These are phyloP conservation scores for Crambe crambe DNA, from an alignment of 37 sponge, comb jelly and placozoan species.

Conservation along the genomic window DNA sequence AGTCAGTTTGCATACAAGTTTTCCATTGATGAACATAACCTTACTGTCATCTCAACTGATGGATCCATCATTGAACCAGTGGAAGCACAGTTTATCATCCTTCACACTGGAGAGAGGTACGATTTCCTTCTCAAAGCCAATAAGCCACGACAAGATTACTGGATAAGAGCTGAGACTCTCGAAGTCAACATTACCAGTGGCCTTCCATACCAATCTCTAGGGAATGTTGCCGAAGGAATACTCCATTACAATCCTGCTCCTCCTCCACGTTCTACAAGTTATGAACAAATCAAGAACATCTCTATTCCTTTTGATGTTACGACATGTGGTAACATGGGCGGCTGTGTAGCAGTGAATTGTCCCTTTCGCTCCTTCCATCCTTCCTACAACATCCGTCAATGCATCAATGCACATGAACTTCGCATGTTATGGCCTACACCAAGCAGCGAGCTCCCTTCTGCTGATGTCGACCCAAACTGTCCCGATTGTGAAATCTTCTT, in stretches of 20 bases:
- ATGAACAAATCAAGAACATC: background rate
- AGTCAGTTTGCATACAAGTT: slow-evolving; percentile 46
- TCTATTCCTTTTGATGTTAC: slow-evolving; percentile 5
- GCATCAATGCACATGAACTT: slow-evolving; percentile 48
- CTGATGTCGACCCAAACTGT: slow-evolving; percentile 19
- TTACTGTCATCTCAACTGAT: slow-evolving; percentile 78
- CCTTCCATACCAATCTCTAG: slow-evolving; percentile 34
- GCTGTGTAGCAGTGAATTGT: slow-evolving; percentile 74
- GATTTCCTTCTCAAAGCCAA: slow-evolving; percentile 73
- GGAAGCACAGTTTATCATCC: slow-evolving; percentile 68
- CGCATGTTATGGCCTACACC: slow-evolving; percentile 8
- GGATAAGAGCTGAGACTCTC: slow-evolving; percentile 75
- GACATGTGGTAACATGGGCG: slow-evolving; percentile 8
- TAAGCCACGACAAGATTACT: slow-evolving; percentile 35
- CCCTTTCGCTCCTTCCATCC: slow-evolving; percentile 57
- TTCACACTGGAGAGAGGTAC: slow-evolving; percentile 85
- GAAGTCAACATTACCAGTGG: slow-evolving; percentile 30
- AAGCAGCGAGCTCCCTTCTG: background rate
- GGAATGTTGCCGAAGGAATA: slow-evolving; percentile 58
- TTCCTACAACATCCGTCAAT: slow-evolving; percentile 51
- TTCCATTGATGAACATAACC: slow-evolving; percentile 77
- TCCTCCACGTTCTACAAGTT: slow-evolving; percentile 1
- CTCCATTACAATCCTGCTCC: slow-evolving; percentile 50
- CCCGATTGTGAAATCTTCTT: slow-evolving; percentile 38
- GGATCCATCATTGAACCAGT: slow-evolving; percentile 59